Conservation (phyloP, 1,140 invertebrate species). For the Papilio helenus region DNA sequence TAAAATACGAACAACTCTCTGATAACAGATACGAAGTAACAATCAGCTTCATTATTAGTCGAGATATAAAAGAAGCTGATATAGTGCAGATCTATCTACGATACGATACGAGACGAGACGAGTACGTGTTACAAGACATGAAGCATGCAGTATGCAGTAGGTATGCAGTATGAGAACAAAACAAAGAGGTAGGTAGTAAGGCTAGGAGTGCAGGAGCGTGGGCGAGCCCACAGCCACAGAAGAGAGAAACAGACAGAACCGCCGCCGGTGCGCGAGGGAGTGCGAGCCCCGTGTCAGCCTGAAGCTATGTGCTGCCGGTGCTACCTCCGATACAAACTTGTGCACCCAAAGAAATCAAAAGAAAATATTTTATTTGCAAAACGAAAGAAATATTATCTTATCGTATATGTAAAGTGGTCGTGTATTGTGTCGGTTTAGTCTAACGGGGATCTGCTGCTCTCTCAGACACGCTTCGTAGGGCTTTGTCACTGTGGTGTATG, state of each 20-base stretch:
- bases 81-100: constrained; percentile 33
- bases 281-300: constrained; percentile 76
- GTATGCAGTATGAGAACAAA: constrained; percentile 33
- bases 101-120: constrained; percentile 17
- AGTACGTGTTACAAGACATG: constrained; percentile 33
- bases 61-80: constrained; percentile 15
- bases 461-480: constrained; percentile 82
- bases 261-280: constrained; percentile 75
- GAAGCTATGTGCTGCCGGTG: constrained; percentile 76
- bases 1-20: constrained; percentile 17
- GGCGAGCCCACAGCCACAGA: constrained; percentile 81
- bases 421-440: constrained; percentile 76
- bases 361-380: constrained; percentile 52
- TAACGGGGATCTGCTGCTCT: constrained; percentile 84
- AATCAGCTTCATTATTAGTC: constrained; percentile 23
- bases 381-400: constrained; percentile 58
- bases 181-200: constrained; percentile 47
- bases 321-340: constrained; percentile 64
- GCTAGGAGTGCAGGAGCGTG: constrained; percentile 71
- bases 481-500: constrained; percentile 82
- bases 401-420: constrained; percentile 74
- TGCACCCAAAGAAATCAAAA: constrained; percentile 65
- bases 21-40: not conserved
- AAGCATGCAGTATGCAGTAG: constrained; percentile 31
- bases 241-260: constrained; percentile 83